Evolutionary conservation across 2,113 vertebrate species (phyloP).

Genomic region (Vombatus ursinus): DNA sequence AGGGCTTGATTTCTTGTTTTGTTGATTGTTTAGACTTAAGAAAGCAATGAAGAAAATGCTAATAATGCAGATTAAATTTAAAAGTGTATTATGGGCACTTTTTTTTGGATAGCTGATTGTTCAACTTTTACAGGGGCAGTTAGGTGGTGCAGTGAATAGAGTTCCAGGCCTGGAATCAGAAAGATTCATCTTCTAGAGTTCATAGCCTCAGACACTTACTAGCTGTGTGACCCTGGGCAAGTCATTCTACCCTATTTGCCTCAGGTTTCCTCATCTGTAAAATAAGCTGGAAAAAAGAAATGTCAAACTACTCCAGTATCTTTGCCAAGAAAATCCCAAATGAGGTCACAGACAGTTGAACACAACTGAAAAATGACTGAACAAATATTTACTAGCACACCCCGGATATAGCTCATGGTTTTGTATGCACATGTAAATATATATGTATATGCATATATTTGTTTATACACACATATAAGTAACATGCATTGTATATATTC

Average conservation of each 20-base stretch:
- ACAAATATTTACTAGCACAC: background rate
- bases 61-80: background rate
- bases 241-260: background rate
- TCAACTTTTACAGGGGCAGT: background rate
- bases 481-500: background rate
- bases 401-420: background rate
- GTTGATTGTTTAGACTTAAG: background rate
- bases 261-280: background rate
- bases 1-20: background rate
- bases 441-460: background rate
- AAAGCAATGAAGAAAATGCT: background rate
- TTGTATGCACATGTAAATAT: background rate
- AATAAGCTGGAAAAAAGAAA: background rate
- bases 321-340: background rate
- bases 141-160: background rate
- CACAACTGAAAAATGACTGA: background rate
- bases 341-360: background rate
- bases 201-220: background rate
- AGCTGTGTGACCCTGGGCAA: background rate
- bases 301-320: background rate
- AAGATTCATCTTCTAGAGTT: background rate
- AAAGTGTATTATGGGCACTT: background rate
- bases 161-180: background rate
- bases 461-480: background rate
- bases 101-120: background rate